Percentiles rank a stretch among this genome's conserved stretches.
Conservation (phyloP, 2,888 invertebrate genomes). For the Drosophila meridionalis region DNA sequence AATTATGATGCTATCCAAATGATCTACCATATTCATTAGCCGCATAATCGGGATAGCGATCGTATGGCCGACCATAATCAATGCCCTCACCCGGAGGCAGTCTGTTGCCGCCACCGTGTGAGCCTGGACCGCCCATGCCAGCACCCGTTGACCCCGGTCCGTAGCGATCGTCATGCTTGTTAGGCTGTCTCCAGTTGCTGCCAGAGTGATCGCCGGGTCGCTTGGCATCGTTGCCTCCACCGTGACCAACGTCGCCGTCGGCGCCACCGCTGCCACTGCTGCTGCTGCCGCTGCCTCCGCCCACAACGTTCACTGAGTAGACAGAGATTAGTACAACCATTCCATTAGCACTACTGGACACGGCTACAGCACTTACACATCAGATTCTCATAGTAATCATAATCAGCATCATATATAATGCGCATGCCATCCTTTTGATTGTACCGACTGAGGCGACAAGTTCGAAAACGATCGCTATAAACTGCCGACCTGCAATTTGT, state of each 20-base stretch:
- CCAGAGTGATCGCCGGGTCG: slow-evolving; percentile 81
- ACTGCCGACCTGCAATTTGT: slow-evolving; percentile 89
- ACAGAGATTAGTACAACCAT: slow-evolving; percentile 32
- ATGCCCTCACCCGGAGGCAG: slow-evolving; percentile 73
- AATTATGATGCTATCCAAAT: background rate
- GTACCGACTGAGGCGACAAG: slow-evolving; percentile 93
- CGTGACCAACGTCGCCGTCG: slow-evolving; percentile 62
- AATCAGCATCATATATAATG: slow-evolving; percentile 95
- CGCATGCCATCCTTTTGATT: slow-evolving; percentile 95
- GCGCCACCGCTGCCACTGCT: slow-evolving; percentile 58
- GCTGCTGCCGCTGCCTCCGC: slow-evolving; percentile 78
- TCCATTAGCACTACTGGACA: slow-evolving; percentile 53
- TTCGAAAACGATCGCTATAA: slow-evolving; percentile 93
- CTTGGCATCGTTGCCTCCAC: slow-evolving; percentile 75
- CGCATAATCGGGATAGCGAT: slow-evolving; percentile 80
- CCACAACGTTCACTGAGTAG: slow-evolving; percentile 85
- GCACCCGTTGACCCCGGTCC: slow-evolving; percentile 82
- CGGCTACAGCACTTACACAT: slow-evolving; percentile 90
- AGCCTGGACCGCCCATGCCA: slow-evolving; percentile 81
- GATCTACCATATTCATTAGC: slow-evolving; percentile 80
- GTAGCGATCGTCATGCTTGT: slow-evolving; percentile 86
- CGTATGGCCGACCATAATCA: slow-evolving; percentile 82
- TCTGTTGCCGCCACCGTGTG: slow-evolving; percentile 73
- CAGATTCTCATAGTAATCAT: slow-evolving; percentile 96
- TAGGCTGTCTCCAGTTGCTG: slow-evolving; percentile 83